These are phyloP conservation scores for Siniperca chuatsi DNA, from an alignment of 2,113 vertebrate genomes.

Conservation along the genomic window DNA sequence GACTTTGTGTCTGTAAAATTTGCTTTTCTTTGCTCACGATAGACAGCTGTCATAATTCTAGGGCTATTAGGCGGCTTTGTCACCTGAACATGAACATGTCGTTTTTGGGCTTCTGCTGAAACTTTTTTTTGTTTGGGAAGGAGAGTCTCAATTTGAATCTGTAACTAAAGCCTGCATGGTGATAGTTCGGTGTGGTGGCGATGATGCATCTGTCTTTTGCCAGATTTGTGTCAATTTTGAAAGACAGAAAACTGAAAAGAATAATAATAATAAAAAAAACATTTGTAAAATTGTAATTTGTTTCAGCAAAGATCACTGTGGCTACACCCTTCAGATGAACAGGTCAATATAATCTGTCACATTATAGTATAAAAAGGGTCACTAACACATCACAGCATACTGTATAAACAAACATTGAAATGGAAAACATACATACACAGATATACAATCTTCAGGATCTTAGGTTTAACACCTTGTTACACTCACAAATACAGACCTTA, in stretches of 20 bases:
- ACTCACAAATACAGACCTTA: not conserved
- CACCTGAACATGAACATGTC: not conserved
- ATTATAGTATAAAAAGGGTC: not conserved
- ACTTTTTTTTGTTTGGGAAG: too few relatives aligned
- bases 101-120: too few relatives aligned
- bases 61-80: not conserved
- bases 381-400: not conserved
- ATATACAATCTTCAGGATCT: not conserved
- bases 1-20: not conserved
- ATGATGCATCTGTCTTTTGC: too few relatives aligned
- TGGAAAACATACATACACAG: not conserved
- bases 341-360: not conserved
- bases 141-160: too few relatives aligned
- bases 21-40: not conserved
- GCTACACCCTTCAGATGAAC: not conserved
- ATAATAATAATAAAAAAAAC: too few relatives aligned
- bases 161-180: too few relatives aligned
- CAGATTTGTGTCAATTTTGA: too few relatives aligned
- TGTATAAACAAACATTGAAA: not conserved
- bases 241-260: too few relatives aligned
- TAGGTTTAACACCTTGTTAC: not conserved
- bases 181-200: too few relatives aligned
- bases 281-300: too few relatives aligned
- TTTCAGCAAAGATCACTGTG: too few relatives aligned
- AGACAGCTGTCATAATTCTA: not conserved